Percentiles rank a stretch among this genome's conserved stretches.
phyloP scores from a whole-genome alignment of 2,888 invertebrate species.

The Drosophila subsilvestris region DNA sequence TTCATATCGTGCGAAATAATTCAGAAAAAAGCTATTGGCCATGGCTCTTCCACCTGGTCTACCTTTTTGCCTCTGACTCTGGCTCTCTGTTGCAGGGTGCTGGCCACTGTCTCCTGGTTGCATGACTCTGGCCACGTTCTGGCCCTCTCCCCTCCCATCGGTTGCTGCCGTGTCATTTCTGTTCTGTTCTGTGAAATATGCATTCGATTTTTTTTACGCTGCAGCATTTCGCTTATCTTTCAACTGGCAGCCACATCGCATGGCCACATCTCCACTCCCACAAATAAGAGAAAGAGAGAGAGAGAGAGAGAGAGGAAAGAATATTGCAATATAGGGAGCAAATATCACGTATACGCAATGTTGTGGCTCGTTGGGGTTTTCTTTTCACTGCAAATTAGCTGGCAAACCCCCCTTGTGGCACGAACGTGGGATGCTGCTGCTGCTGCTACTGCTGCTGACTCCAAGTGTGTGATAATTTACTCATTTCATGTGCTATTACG shows the following conservation, averaged over 20 bases:
- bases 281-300: constrained; percentile 5
- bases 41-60: not conserved
- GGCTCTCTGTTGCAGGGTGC: not conserved
- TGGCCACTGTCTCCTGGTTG: not conserved
- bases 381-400: constrained; percentile 74
- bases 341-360: constrained; percentile 78
- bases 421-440: constrained; percentile 1
- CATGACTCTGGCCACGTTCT: not conserved
- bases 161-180: constrained; percentile 61
- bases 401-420: too few relatives aligned
- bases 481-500: constrained; percentile 78
- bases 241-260: constrained; percentile 53
- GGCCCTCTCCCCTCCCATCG: not conserved
- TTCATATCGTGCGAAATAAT: constrained; percentile 78
- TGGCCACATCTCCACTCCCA: not conserved
- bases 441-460: constrained; percentile 23
- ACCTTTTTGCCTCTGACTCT: constrained; percentile 1
- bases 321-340: constrained; percentile 45
- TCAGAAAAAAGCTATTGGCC: constrained; percentile 65
- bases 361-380: constrained; percentile 74
- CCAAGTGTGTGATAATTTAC: constrained; percentile 72
- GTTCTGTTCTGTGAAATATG: constrained; percentile 75
- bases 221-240: constrained; percentile 75
- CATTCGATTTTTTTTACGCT: constrained; percentile 77
- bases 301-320: constrained; percentile 12